Percentiles rank a stretch among this genome's conserved stretches.
Evolutionary conservation across 2,888 invertebrate species (phyloP).

Genomic region (Tachina lurida): DNA sequence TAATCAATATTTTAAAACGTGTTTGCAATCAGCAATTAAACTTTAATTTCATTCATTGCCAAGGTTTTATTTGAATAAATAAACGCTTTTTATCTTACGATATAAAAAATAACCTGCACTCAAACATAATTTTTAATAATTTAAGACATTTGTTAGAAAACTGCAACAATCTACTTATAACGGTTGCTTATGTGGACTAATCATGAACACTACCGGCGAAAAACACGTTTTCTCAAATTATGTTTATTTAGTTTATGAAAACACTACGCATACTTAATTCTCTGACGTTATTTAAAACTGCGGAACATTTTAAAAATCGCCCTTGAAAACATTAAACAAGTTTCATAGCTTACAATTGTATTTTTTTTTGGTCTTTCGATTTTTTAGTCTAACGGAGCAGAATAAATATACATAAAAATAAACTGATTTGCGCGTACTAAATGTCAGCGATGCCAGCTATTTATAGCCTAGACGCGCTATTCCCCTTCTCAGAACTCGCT

Average conservation of each 20-base stretch:
- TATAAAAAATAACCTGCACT: conserved; percentile 4
- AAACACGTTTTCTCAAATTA: no score
- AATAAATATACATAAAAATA: no score
- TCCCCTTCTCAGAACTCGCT: no score
- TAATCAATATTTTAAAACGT: conserved; percentile 29
- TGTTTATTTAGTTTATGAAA: no score
- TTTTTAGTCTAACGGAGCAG: no score
- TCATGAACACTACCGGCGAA: not conserved
- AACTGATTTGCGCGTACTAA: no score
- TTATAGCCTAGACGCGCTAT: no score
- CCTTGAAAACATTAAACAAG: conserved; percentile 29
- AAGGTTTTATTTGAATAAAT: conserved; percentile 27
- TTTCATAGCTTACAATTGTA: conserved; percentile 28
- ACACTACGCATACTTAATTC: not conserved
- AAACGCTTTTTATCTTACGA: no score
- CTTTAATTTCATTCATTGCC: conserved; percentile 39
- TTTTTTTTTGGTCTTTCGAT: no score
- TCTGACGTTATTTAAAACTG: not conserved
- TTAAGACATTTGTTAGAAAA: not conserved
- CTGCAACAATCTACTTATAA: conserved; percentile 1
- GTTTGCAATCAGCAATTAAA: conserved; percentile 42
- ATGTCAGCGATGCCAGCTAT: no score
- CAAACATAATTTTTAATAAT: conserved; percentile 9
- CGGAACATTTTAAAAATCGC: not conserved
- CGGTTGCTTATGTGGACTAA: not conserved